Conservation (phyloP, 1,140 invertebrate species). For the Dufourea novaeangliae region DNA sequence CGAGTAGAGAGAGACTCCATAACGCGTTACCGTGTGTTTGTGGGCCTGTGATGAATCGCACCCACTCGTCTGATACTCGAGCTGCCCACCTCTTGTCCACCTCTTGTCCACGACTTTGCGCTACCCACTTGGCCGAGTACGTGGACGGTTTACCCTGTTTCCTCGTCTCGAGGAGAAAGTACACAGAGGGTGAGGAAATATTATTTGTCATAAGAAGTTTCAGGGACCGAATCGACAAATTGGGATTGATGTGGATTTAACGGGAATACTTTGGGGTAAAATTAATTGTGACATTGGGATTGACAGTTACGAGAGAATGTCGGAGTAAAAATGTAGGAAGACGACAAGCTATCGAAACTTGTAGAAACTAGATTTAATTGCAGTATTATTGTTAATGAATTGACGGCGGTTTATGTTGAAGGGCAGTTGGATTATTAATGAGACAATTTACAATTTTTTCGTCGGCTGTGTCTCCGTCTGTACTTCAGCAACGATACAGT, state of each 20-base stretch:
- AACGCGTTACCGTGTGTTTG: conserved; percentile 50
- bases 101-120: conserved; percentile 52
- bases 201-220: too few relatives aligned
- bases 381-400: too few relatives aligned
- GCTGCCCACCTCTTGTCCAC: conserved; percentile 57
- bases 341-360: not conserved
- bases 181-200: too few relatives aligned
- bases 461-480: not conserved
- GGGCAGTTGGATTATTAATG: conserved; percentile 28
- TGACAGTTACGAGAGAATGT: too few relatives aligned
- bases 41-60: conserved; percentile 60
- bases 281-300: too few relatives aligned
- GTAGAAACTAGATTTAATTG: not conserved
- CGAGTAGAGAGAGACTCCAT: conserved; percentile 54
- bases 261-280: too few relatives aligned
- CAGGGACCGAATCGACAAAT: too few relatives aligned
- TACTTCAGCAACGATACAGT: conserved; percentile 2
- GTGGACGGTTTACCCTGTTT: conserved; percentile 17
- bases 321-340: too few relatives aligned
- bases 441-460: conserved; percentile 36
- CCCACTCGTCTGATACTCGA: conserved; percentile 50
- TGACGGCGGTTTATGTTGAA: conserved; percentile 23
- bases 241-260: too few relatives aligned
- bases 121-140: conserved; percentile 62
- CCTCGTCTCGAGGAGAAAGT: not conserved